Evolutionary conservation across 2,888 invertebrate species (phyloP), one percentile per base, ranked within the genome.

Genomic region (Yponomeuta evonymella): DNA sequence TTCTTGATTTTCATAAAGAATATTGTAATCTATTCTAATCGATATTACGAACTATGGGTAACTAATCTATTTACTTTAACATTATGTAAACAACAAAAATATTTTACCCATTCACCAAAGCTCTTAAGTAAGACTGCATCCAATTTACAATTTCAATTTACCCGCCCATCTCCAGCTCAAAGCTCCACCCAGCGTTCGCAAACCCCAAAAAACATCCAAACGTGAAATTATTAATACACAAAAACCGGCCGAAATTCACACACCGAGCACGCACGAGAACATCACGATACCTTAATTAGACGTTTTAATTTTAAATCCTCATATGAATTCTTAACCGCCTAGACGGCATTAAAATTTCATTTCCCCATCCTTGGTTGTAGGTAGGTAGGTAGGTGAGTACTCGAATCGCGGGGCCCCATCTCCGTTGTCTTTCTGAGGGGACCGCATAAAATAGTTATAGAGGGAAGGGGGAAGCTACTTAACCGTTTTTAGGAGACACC

Each of bases 401-500:
- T 82, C 84, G 83, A 86, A 88, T 89, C 89, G 86, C 87, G 84
- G 76, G 75, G 84, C 86, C 89, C 89, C 88, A 88, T 89, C 90
- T 87, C 88, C 82, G 87, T 88, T 89, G 90, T 92, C 91, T 92
- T 92, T 91, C 89, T 88, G 89, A 90, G 90, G 91, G 91, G 90
- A 90, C 91, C 88, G 83, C 90, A 91, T 92, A 92, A 92, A 92
- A 91, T 92, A 92, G 91, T 92, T 91, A 91, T 90, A 88, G 87
- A 87, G 88, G 84, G 86, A 81, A 84, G 89, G 88, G 89, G 88
- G 85, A 43, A 87, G 90, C 91, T 91, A 91, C 91, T 92, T 91
- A 90, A 89, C 90, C 90, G 91, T 92, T 92, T 92, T 92, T 91
- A 91, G 91, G 90, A 89, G 90, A 88, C 89, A 86, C 90, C 91